Conservation (phyloP, 2,797 vertebrate species). For the Lepilemur septentrionalis region DNA sequence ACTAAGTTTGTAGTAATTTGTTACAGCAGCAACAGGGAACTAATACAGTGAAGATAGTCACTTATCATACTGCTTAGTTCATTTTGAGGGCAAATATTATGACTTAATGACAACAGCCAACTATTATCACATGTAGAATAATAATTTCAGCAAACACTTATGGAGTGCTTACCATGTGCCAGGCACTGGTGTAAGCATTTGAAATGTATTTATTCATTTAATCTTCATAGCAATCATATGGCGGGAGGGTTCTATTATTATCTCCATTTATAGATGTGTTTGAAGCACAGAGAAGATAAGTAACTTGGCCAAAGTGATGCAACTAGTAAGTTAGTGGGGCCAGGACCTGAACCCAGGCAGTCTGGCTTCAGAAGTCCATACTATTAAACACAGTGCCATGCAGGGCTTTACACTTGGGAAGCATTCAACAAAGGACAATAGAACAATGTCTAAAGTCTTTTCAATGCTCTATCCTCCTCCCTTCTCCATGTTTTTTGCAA, state of each 20-base stretch:
- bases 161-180: neutral
- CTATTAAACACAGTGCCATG: neutral
- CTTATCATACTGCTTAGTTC: neutral
- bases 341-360: neutral
- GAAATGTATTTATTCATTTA: neutral
- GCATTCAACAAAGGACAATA: neutral
- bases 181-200: neutral
- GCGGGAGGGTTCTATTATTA: neutral
- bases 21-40: neutral
- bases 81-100: neutral
- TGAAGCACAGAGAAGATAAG: neutral
- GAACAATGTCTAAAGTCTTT: neutral
- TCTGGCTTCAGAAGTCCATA: neutral
- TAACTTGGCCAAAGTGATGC: neutral
- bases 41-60: neutral
- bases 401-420: neutral
- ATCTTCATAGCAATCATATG: neutral
- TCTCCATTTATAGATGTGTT: neutral
- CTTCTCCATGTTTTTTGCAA: neutral
- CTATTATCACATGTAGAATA: neutral
- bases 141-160: neutral
- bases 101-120: neutral
- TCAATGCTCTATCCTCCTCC: neutral
- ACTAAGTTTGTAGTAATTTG: neutral
- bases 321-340: neutral